phyloP scores from a whole-genome alignment of 2,888 invertebrate species.

The Cerceris rybyensis region DNA sequence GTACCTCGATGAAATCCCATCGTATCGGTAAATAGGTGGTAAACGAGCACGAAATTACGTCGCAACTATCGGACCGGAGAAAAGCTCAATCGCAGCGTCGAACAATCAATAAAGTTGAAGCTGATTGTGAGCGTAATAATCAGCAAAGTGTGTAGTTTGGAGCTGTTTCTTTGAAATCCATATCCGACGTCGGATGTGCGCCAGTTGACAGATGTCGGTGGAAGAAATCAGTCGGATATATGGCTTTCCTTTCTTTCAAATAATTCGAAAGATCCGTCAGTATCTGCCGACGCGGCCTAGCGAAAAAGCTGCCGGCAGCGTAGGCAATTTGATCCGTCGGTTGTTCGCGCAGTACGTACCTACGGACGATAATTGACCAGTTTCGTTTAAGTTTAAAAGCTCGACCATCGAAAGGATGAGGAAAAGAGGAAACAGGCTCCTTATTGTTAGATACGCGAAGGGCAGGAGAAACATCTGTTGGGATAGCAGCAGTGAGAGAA shows the following conservation, averaged over 20 bases:
- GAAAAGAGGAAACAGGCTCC: no score
- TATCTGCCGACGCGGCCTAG: constrained; percentile 59
- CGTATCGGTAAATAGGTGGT: not conserved
- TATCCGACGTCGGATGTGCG: no score
- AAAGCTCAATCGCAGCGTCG: not conserved
- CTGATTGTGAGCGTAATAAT: no score
- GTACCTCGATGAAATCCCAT: constrained; percentile 15
- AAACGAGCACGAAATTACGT: not conserved
- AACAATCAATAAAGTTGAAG: no score
- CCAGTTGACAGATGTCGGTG: no score
- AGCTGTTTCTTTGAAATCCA: no score
- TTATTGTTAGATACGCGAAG: no score
- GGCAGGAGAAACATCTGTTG: not conserved
- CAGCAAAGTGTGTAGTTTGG: no score
- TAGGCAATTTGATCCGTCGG: constrained; percentile 59
- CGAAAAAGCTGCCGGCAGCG: constrained; percentile 68
- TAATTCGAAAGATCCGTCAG: constrained; percentile 64
- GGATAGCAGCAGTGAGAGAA: not conserved
- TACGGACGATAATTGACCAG: constrained; percentile 25
- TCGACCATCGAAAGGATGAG: no score
- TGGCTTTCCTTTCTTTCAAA: not conserved
- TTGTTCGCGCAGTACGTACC: constrained; percentile 57
- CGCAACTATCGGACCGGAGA: not conserved
- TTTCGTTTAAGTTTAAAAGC: no score
- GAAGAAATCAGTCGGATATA: no score